Evolutionary conservation across 2,113 vertebrate species (phyloP).

Genomic region (Salminus brasiliensis): DNA sequence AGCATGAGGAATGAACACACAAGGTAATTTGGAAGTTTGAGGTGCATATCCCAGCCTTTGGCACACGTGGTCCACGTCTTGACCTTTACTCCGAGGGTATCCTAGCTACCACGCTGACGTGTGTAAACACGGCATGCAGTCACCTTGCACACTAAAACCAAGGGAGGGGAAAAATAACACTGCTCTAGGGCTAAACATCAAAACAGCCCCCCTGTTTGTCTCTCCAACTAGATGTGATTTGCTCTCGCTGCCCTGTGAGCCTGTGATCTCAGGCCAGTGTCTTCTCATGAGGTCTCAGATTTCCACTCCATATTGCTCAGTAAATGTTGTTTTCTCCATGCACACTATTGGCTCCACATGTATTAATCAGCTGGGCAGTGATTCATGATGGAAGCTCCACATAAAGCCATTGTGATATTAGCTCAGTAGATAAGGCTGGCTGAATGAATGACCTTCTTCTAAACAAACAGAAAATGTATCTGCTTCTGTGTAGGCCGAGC

Average conservation of each 20-base stretch:
- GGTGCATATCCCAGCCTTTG: neutral
- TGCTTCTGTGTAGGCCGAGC: neutral
- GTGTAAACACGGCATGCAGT: constrained; percentile 7
- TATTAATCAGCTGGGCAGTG: neutral
- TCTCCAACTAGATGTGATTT: neutral
- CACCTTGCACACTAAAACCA: neutral
- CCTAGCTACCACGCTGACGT: constrained; percentile 40
- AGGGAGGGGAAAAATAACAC: constrained; percentile 12
- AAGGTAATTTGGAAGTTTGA: constrained; percentile 3
- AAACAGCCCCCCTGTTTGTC: neutral
- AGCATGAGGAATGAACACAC: neutral
- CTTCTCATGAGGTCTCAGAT: neutral
- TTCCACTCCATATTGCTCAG: too few relatives aligned
- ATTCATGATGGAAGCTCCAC: neutral
- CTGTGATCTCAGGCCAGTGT: neutral
- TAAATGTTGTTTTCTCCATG: too few relatives aligned
- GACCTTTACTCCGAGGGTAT: constrained; percentile 43
- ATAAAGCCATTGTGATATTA: neutral
- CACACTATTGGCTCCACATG: constrained; percentile 7
- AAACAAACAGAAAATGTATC: neutral
- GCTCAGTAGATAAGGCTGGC: neutral
- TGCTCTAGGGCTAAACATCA: neutral
- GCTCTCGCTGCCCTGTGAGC: neutral
- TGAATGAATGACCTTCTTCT: neutral
- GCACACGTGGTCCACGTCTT: constrained; percentile 26